A percentile compares a stretch with the other conserved stretches of the same genome.
phyloP scores from a whole-genome alignment of 2,888 invertebrate genomes.

The Lagria hirta region DNA sequence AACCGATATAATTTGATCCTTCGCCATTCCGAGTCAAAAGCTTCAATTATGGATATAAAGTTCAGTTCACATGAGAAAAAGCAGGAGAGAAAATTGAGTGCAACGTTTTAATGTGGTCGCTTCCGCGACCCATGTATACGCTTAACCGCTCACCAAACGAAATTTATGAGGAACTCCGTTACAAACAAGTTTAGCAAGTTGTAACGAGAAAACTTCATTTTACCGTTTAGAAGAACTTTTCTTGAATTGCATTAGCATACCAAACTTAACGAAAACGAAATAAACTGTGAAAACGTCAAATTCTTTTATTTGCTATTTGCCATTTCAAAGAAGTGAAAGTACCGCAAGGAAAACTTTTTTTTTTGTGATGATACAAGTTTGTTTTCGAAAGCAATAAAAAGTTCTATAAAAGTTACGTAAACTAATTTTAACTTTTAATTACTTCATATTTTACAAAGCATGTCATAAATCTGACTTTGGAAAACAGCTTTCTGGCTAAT shows the following conservation, averaged over 20 bases:
- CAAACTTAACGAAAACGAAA: slow-evolving; percentile 24
- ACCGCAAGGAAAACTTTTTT: slow-evolving; percentile 11
- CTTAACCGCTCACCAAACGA: slow-evolving; percentile 34
- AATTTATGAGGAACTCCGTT: slow-evolving; percentile 41
- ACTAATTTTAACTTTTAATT: no score
- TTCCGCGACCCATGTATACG: slow-evolving; percentile 23
- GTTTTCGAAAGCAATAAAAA: no score
- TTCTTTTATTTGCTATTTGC: slow-evolving; percentile 14
- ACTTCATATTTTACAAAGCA: no score
- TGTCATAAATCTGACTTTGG: no score
- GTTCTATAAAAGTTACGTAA: no score
- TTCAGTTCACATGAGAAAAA: no score
- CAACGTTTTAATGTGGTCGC: slow-evolving; percentile 25
- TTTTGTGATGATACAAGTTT: no score
- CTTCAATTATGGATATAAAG: slow-evolving; percentile 7
- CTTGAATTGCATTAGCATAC: slow-evolving; percentile 39
- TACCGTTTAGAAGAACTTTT: slow-evolving; percentile 40
- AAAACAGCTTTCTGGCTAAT: no score
- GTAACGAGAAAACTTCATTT: slow-evolving; percentile 48
- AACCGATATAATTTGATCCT: no score
- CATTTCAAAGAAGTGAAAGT: slow-evolving; percentile 16
- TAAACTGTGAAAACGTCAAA: slow-evolving; percentile 13
- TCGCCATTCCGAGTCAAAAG: not conserved
- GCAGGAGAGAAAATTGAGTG: slow-evolving; percentile 15
- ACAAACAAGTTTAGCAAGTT: slow-evolving; percentile 43